Percentiles rank a stretch among this genome's conserved stretches.
phyloP scores from a whole-genome alignment of 2,113 vertebrate genomes.

The Heterotis niloticus region DNA sequence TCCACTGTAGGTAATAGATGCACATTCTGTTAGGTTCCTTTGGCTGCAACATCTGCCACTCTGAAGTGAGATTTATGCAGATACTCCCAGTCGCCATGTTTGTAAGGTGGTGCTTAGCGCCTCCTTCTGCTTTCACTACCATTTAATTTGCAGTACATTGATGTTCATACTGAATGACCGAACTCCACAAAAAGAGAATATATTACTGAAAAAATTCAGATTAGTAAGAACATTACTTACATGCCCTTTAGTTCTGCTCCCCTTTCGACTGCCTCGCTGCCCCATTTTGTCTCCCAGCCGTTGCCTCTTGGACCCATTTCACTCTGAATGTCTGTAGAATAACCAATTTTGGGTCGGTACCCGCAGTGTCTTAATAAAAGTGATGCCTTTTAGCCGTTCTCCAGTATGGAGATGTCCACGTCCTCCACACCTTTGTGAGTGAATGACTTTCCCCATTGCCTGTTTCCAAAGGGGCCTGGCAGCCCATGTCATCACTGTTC shows the following conservation, averaged over 20 bases:
- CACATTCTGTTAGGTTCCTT: too few species aligned
- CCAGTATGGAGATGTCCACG: slow-evolving; percentile 29
- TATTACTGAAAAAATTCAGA: neutral
- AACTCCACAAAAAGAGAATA: neutral
- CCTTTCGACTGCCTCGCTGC: neutral
- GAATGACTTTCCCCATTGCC: neutral
- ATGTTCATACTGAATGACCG: neutral
- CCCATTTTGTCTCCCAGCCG: neutral
- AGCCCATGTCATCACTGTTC: neutral
- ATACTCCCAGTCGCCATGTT: too few species aligned
- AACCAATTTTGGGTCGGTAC: slow-evolving; percentile 38
- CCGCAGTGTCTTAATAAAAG: slow-evolving; percentile 48
- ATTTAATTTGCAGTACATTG: neutral
- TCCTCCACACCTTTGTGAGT: slow-evolving; percentile 17
- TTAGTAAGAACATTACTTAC: neutral
- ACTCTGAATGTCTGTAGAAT: slow-evolving; percentile 26
- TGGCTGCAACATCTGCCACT: too few species aligned
- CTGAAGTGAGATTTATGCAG: too few species aligned
- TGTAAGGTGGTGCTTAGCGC: neutral
- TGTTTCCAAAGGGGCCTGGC: neutral
- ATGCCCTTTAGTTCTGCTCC: neutral
- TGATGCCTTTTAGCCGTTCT: slow-evolving; percentile 46
- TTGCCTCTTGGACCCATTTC: neutral
- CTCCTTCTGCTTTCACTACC: neutral
- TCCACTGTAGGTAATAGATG: too few species aligned